phyloP scores from a whole-genome alignment of 1,140 invertebrate genomes.

The Conus ventricosus region DNA sequence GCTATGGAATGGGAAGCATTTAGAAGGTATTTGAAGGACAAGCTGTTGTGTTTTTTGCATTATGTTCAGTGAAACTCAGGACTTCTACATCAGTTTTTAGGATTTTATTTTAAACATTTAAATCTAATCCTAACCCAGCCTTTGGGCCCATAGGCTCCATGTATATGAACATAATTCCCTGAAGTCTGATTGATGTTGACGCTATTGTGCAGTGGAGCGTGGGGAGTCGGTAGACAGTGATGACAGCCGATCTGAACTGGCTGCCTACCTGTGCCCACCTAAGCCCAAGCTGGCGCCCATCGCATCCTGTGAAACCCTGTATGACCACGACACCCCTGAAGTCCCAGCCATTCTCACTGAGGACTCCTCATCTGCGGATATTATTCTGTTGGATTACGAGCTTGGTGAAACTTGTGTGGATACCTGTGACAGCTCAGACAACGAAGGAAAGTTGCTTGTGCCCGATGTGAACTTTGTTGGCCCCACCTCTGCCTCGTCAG shows the following conservation, averaged over 20 bases:
- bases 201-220: constrained; percentile 55
- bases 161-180: too few relatives aligned
- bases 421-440: constrained; percentile 59
- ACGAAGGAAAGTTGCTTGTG: constrained; percentile 61
- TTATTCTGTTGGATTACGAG: constrained; percentile 53
- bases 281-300: constrained; percentile 71
- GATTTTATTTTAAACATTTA: too few relatives aligned
- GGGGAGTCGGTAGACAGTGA: constrained; percentile 65
- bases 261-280: constrained; percentile 54
- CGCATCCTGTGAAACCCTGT: constrained; percentile 72
- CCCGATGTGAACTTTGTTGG: constrained; percentile 53
- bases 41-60: too few relatives aligned
- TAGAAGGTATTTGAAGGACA: too few relatives aligned
- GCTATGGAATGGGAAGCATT: too few relatives aligned
- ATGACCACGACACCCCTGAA: constrained; percentile 61
- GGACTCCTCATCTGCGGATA: constrained; percentile 45
- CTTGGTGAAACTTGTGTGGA: constrained; percentile 62
- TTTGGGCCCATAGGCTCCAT: too few relatives aligned
- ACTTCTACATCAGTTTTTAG: too few relatives aligned
- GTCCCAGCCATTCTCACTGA: constrained; percentile 62
- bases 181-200: too few relatives aligned
- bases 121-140: too few relatives aligned
- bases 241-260: constrained; percentile 60
- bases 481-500: constrained; percentile 38
- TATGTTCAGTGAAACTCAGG: too few relatives aligned